Percentiles rank a stretch among this genome's conserved stretches.
Conservation (phyloP, 1,140 invertebrate genomes). For the Tigriopus japonicus region DNA sequence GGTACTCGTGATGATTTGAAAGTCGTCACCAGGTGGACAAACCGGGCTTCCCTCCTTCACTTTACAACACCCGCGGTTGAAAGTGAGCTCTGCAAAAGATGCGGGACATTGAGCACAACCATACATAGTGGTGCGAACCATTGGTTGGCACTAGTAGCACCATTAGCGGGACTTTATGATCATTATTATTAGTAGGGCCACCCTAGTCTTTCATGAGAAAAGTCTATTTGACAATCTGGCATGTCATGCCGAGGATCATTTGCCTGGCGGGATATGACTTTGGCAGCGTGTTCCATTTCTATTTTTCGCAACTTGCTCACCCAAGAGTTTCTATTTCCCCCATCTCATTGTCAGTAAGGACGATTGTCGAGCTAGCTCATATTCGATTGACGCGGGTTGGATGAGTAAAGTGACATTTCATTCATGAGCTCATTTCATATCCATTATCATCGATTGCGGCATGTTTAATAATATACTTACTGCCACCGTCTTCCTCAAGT, state of each 20-base stretch:
- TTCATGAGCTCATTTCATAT: background rate
- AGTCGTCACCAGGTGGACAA: background rate
- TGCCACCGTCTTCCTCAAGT: background rate
- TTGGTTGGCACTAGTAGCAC: background rate
- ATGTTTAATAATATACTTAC: background rate
- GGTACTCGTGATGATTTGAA: background rate
- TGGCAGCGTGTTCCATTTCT: too few species aligned
- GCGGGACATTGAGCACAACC: background rate
- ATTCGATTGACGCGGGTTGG: background rate
- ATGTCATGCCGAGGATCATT: too few species aligned
- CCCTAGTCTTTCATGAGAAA: background rate
- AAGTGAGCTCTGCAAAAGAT: background rate
- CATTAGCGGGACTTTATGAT: background rate
- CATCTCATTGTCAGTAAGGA: background rate
- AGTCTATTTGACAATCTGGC: too few species aligned
- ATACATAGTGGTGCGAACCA: background rate
- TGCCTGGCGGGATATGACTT: too few species aligned
- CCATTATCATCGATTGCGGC: background rate
- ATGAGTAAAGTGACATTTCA: background rate
- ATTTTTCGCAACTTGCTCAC: background rate
- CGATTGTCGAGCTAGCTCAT: background rate
- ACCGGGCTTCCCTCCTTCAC: background rate
- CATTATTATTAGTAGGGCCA: background rate
- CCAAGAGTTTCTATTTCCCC: background rate
- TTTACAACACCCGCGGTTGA: background rate